Base-by-base conservation (phyloP, 2,888 invertebrate genomes). In the Drosophila paramelanica region DNA sequence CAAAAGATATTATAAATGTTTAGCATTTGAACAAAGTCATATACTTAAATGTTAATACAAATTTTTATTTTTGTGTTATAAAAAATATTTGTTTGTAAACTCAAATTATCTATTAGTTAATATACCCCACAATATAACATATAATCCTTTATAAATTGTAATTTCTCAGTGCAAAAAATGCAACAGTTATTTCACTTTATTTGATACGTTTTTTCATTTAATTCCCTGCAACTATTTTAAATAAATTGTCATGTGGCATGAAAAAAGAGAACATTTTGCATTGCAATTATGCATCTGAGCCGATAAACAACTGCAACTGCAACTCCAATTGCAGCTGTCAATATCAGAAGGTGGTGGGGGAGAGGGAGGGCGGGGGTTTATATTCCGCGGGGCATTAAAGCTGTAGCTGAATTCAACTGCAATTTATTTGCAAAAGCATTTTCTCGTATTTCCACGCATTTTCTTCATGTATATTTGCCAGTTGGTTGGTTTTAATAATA, bases 401-500 rank as follows among this genome's bases (percentile, higher is more conserved):
- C 51, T 53, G 60, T 3, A 47, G 23, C 52, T 27, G 72, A 39
- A 67, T 67, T 76, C 55, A 75, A 60, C 64, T 64, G 55, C 60
- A 70, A 61, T 73, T 69, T 67, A 64, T 62, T 60, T 67, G 59
- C 42, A 47, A 33, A 42, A 46, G 20, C 36, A 31, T 46, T 61
- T 62, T 14, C 45, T 39, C 31, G 33, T 23, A 25, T 23, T 45
- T 43, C 33, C 45, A 42, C 42, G 39, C 33, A 49, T 51, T 59
- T 59, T 39, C 25, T 51, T 41, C 33, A 38, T 52, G 60, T 52
- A 60, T 64, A 56, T 67, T 67, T 71, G 74, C 67, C 74, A 73
- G 71, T 59, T 64, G 51, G 77, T 64, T 73, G 74, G 49, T 46
- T 70, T 77, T 67, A 76, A 76, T 77, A 74, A 74, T 74, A 74